Conservation (phyloP, 2,888 invertebrate species). For the Carpatolechia fugitivella region DNA sequence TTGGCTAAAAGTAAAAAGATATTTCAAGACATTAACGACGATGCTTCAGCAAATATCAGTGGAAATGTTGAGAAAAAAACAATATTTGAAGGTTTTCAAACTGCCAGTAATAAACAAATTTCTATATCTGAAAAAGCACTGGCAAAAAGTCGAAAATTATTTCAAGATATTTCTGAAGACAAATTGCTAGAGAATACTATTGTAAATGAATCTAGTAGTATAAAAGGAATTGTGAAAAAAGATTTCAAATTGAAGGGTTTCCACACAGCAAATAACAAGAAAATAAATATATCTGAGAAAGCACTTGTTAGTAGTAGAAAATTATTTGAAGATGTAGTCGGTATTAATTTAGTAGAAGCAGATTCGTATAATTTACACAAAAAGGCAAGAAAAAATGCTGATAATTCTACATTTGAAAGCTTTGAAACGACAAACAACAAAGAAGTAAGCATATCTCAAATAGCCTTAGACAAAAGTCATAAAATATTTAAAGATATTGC, state of each 20-base stretch:
- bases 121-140: constrained; percentile 36
- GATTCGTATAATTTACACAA: not conserved
- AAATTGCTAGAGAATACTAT: constrained; percentile 25
- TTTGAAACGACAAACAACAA: constrained; percentile 53
- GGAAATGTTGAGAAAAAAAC: too few species aligned
- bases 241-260: constrained; percentile 27
- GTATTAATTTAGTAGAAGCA: constrained; percentile 24
- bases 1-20: constrained; percentile 47
- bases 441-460: constrained; percentile 36
- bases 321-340: constrained; percentile 27
- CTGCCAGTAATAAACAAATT: constrained; percentile 39
- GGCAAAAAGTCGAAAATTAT: constrained; percentile 39
- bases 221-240: constrained; percentile 27
- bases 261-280: constrained; percentile 35
- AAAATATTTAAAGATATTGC: constrained; percentile 34
- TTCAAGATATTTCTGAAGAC: constrained; percentile 36
- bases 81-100: constrained; percentile 26
- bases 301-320: constrained; percentile 31
- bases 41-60: too few species aligned
- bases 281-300: constrained; percentile 43
- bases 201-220: not conserved
- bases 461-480: constrained; percentile 31
- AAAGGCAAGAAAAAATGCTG: not conserved
- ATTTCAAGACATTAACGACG: constrained; percentile 39
- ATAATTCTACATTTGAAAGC: constrained; percentile 29